Evolutionary conservation across 2,888 invertebrate species (phyloP), one percentile per base, ranked within the genome.

Genomic region (Diplolepis rosae): DNA sequence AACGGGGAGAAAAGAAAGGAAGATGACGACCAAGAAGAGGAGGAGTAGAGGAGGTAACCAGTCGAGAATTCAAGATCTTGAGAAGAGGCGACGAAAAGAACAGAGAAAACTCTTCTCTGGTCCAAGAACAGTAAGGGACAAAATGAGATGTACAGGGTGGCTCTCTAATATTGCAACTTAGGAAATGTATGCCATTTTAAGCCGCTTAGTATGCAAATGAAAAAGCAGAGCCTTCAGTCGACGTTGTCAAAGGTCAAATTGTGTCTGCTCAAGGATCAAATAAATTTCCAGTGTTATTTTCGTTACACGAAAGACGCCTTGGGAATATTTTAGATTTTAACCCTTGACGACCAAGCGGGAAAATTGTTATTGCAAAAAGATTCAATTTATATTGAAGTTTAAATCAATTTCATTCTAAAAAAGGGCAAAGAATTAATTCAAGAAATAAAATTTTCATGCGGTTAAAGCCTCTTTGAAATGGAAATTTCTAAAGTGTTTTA

Each of bases 381-480:
- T 61, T 1, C 39, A 24, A 7, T 39, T n/a, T 24, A 32, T 61
- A 35, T 11, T 35, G 27, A 6, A 61, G 9, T 42, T 61, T 61
- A 42, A 61, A 61, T 61, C 61, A 61, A 39, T 39, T 24, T 7
- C 35, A 11, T n/a, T n/a, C 28, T 52, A n/a, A 52, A 7, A 27
- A 13, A 7, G 0, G 24, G 27, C n/a, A 52, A 52, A 15, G 15
- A 52, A 5, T 30, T 28, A n/a, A 27, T 15, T n/a, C n/a, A 2
- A 27, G 15, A 15, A 52, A 27, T 52, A 27, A 52, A 52, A 28
- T 52, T 27, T 52, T 15, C 28, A n/a, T 39, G 3, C 39, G 28
- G 52, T 28, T 15, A 42, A 52, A 48, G 39, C 68, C 70, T 78
- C 75, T 74, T n/a, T n/a, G n/a, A n/a, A n/a, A n/a, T n/a, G n/a